These are phyloP conservation scores for Pachyuromys duprasi DNA, from an alignment of 2,797 vertebrate species.

Conservation along the genomic window DNA sequence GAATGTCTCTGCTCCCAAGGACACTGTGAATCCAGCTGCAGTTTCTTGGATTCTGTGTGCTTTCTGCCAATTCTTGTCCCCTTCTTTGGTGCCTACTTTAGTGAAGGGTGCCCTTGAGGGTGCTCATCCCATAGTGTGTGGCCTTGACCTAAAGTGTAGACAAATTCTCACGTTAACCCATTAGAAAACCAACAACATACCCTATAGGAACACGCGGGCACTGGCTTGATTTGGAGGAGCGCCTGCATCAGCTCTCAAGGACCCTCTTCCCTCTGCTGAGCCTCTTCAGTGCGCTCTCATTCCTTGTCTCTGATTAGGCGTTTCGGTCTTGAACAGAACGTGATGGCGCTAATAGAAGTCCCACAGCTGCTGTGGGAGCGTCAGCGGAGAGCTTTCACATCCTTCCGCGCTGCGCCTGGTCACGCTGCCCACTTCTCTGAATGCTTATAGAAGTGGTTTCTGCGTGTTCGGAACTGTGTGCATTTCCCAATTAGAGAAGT, in stretches of 20 bases:
- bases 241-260: background rate
- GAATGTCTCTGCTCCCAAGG: background rate
- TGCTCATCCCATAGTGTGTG: background rate
- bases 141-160: slow-evolving; percentile 19
- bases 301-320: background rate
- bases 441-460: background rate
- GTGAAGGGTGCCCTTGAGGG: background rate
- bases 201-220: background rate
- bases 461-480: background rate
- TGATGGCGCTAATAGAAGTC: background rate
- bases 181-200: background rate
- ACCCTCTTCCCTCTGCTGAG: background rate
- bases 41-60: background rate
- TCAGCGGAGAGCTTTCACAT: background rate
- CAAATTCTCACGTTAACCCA: background rate
- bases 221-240: background rate
- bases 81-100: background rate
- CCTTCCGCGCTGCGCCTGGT: background rate
- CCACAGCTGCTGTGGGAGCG: background rate
- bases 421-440: background rate
- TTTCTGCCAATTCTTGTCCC: background rate
- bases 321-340: slow-evolving; percentile 7
- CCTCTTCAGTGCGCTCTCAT: background rate
- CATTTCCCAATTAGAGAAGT: slow-evolving; percentile 40
- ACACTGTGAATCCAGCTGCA: accelerated